phyloP scores from a whole-genome alignment of 1,140 invertebrate genomes.

The Cyrtorhinus lividipennis region DNA sequence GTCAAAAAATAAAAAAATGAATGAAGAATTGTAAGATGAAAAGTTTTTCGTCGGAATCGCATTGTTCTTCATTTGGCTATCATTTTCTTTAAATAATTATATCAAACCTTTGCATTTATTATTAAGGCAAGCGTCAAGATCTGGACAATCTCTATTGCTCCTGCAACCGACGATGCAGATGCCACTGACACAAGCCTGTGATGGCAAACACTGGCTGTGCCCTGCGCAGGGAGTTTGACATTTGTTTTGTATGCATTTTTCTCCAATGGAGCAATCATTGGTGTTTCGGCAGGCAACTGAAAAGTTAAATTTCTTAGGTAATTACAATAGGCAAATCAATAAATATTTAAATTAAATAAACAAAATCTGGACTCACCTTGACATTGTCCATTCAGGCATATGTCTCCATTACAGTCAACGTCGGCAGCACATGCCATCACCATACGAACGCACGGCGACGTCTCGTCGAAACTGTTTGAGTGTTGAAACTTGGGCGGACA shows the following conservation, averaged over 20 bases:
- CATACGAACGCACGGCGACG: conserved; percentile 55
- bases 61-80: not conserved
- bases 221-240: conserved; percentile 61
- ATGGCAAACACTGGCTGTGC: conserved; percentile 60
- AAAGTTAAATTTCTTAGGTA: conserved; percentile 24
- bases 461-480: conserved; percentile 36
- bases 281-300: conserved; percentile 58
- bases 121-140: conserved; percentile 60
- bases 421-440: conserved; percentile 50
- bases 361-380: conserved; percentile 33
- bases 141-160: conserved; percentile 60
- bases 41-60: not conserved
- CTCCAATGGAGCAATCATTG: conserved; percentile 62
- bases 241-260: conserved; percentile 60
- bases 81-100: not conserved
- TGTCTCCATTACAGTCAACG: conserved; percentile 54
- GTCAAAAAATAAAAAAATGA: conserved; percentile 6
- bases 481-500: conserved; percentile 58
- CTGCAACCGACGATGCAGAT: conserved; percentile 68
- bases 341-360: not conserved
- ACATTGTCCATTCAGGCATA: conserved; percentile 70
- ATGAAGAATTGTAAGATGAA: not conserved
- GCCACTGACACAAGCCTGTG: conserved; percentile 64
- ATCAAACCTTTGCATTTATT: conserved; percentile 52
- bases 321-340: not conserved